Percentiles rank a stretch among this genome's conserved stretches.
Conservation (phyloP, 2,113 vertebrate species). For the Plotosus lineatus region DNA sequence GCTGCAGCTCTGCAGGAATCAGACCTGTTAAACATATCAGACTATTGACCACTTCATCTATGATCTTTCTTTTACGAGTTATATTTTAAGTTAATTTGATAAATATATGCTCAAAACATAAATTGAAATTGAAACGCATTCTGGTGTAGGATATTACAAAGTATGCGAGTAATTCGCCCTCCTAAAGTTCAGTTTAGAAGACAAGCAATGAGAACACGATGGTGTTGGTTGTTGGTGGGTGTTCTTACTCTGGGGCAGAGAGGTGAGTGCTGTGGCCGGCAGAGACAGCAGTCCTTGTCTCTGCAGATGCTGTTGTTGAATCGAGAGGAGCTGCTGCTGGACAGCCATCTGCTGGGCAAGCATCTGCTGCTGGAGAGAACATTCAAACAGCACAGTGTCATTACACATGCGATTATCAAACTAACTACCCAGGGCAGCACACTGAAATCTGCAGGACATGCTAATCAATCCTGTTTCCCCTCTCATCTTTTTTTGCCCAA, state of each 20-base stretch:
- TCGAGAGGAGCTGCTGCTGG: slow-evolving; percentile 97
- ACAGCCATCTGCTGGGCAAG: slow-evolving; percentile 93
- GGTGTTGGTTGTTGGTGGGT: too few relatives aligned
- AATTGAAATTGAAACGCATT: background rate
- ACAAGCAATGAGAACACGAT: background rate
- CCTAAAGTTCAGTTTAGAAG: background rate
- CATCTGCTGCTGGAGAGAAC: slow-evolving; percentile 76
- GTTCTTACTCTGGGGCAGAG: slow-evolving; percentile 79
- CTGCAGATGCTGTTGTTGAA: slow-evolving; percentile 98
- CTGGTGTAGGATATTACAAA: background rate
- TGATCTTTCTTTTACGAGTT: background rate
- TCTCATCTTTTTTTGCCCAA: background rate
- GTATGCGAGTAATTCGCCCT: background rate
- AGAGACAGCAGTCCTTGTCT: slow-evolving; percentile 91
- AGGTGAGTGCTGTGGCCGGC: slow-evolving; percentile 76
- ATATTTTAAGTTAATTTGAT: too few relatives aligned
- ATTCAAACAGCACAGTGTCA: slow-evolving; percentile 22
- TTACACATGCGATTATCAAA: background rate
- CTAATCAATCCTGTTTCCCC: background rate
- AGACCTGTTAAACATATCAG: slow-evolving; percentile 65
- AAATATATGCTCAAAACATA: background rate
- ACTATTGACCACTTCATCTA: background rate
- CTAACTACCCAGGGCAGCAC: background rate
- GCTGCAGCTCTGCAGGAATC: slow-evolving; percentile 81
- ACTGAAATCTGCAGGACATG: background rate